Conservation (phyloP, 2,113 vertebrate genomes). For the Megaceryle torquata region DNA sequence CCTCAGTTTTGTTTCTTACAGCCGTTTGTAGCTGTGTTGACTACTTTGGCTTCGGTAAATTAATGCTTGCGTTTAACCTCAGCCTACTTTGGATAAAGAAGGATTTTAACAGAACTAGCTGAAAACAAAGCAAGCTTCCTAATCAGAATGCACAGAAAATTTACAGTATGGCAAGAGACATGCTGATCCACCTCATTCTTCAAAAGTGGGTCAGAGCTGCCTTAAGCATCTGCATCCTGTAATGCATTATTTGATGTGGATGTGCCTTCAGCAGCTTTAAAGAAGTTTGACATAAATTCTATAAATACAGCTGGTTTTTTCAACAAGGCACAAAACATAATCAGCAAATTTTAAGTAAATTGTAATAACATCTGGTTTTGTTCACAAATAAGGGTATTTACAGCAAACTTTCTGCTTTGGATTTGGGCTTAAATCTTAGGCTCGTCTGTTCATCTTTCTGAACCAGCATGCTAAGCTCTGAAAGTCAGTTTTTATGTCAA, state of each 20-base stretch:
- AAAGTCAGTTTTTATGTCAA: background rate
- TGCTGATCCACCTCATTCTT: background rate
- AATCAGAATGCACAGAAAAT: background rate
- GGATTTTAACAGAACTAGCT: background rate
- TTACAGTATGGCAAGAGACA: background rate
- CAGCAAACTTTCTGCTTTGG: background rate
- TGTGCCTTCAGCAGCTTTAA: background rate
- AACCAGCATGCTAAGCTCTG: background rate
- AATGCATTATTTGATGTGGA: background rate
- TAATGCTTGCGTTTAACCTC: background rate
- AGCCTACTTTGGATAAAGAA: background rate
- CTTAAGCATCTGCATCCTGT: background rate
- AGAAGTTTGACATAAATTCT: background rate
- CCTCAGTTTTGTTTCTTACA: background rate
- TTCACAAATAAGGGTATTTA: background rate
- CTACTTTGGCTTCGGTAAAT: background rate
- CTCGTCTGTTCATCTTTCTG: background rate
- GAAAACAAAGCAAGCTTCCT: background rate
- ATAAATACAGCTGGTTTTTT: background rate
- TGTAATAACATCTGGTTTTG: background rate
- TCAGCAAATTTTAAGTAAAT: background rate
- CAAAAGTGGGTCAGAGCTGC: background rate
- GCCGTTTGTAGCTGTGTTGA: background rate
- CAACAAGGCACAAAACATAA: background rate
- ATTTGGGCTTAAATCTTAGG: background rate